Base-by-base conservation (phyloP, 1,140 invertebrate genomes). In the Camponotus floridanus region DNA sequence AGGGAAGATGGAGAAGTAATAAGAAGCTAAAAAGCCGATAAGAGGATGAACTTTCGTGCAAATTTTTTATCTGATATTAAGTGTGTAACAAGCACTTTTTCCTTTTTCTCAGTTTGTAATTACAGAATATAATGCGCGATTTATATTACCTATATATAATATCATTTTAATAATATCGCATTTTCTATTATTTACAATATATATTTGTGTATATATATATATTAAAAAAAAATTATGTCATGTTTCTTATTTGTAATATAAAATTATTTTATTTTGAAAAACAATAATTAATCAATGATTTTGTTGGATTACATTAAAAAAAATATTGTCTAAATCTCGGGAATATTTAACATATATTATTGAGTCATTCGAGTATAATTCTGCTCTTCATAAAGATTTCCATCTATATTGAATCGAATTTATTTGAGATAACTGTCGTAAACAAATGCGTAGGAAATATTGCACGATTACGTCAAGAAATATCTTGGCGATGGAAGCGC, bases 401-500 rank as follows among this genome's bases (percentile, higher is more conserved):
- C 13, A 6, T 18, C 15, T 51, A 36, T 31, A 55, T 8, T 31
- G 55, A 8, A 15, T 18, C 7, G 6, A 51, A 61, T 59, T 70
- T 68, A 55, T 80, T 36, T 39, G 21, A 42, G 8, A 61, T 36
- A 31, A 31, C 21, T 1, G 26, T 48, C 26, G 18, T n/a, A 11
- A 2, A 13, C 26, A 59, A 81, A 73, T 33, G 36, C 11, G 15
- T 71, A 61, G 13, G 36, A 15, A 85, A 67, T 80, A 31, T 73
- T 45, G 21, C 8, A 39, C 13, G 13, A 21, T 61, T 61, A 51
- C 64, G 39, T 61, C 59, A 76, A 45, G 11, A 36, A 57, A 71
- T 59, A 84, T 42, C 65, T 81, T 80, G 57, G 59, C 65, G 74
- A 51, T 33, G 39, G 6, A 36, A 61, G 11, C n/a, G 11, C 36